A percentile compares a stretch with the other conserved stretches of the same genome.
These are phyloP conservation scores for Hyppa rectilinea DNA, from an alignment of 2,888 invertebrate genomes.

Conservation along the genomic window DNA sequence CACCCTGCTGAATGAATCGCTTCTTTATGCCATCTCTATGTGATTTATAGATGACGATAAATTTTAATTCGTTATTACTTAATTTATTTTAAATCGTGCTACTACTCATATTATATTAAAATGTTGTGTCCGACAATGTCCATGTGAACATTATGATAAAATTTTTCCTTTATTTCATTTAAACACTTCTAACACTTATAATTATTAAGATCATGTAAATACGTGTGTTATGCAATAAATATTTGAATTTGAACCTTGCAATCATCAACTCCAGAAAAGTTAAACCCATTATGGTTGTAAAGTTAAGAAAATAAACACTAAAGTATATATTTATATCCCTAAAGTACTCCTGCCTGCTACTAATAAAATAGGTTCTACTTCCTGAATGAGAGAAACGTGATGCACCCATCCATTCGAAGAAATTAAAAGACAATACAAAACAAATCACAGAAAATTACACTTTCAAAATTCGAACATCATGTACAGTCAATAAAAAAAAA, in stretches of 20 bases:
- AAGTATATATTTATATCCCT: no score
- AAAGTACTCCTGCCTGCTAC: not conserved
- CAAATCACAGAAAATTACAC: conserved; percentile 53
- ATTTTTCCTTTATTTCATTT: no score
- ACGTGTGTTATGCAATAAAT: no score
- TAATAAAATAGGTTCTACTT: not conserved
- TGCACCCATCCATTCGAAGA: conserved; percentile 22
- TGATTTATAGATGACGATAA: no score
- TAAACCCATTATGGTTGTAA: not conserved
- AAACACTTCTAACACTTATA: no score
- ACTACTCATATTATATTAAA: no score
- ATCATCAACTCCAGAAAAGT: not conserved
- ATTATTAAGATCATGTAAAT: no score
- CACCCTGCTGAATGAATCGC: not conserved
- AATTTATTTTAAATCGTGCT: no score
- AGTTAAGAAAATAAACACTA: conserved; percentile 13
- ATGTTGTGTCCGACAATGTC: no score
- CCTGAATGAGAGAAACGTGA: conserved; percentile 29
- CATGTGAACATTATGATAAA: no score
- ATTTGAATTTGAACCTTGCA: no score
- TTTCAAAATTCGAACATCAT: conserved; percentile 39
- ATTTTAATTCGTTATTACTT: no score
- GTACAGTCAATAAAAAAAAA: conserved; percentile 55
- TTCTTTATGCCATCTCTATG: accelerated
- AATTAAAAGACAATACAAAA: conserved; percentile 46